Percentiles rank a stretch among this genome's conserved stretches.
Evolutionary conservation across 2,113 vertebrate genomes (phyloP).

Genomic region (Anguilla rostrata): DNA sequence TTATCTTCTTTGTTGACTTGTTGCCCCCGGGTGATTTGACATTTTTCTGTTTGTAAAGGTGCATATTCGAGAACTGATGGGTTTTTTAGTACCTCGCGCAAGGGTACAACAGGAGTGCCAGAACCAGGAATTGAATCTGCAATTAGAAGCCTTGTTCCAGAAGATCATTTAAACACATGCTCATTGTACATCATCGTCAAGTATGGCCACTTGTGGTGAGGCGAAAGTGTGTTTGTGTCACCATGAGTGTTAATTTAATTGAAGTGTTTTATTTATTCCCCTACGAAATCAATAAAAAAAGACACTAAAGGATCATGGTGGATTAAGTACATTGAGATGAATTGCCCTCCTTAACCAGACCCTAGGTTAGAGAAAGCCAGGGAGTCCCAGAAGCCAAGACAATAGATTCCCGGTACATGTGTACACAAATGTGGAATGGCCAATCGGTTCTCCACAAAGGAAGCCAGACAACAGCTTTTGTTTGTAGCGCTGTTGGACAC

Average conservation of each 20-base stretch:
- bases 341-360: slow-evolving; percentile 1
- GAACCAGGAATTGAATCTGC: background rate
- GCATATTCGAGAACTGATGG: too few species aligned
- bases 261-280: background rate
- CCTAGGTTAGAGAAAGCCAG: background rate
- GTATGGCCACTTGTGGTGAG: background rate
- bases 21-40: too few species aligned
- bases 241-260: background rate
- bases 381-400: background rate
- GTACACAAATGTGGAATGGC: background rate
- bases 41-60: background rate
- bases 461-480: background rate
- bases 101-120: background rate
- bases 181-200: background rate
- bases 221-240: background rate
- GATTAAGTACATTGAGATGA: slow-evolving; percentile 1
- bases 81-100: background rate
- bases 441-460: background rate
- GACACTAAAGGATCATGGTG: slow-evolving; percentile 6
- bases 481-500: background rate
- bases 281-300: background rate
- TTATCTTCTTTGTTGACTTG: too few species aligned
- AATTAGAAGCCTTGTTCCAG: background rate
- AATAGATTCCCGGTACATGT: background rate
- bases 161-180: background rate